Evolutionary conservation across 2,888 invertebrate species (phyloP), one percentile per base, ranked within the genome.

Genomic region (Stratiomys singularior): DNA sequence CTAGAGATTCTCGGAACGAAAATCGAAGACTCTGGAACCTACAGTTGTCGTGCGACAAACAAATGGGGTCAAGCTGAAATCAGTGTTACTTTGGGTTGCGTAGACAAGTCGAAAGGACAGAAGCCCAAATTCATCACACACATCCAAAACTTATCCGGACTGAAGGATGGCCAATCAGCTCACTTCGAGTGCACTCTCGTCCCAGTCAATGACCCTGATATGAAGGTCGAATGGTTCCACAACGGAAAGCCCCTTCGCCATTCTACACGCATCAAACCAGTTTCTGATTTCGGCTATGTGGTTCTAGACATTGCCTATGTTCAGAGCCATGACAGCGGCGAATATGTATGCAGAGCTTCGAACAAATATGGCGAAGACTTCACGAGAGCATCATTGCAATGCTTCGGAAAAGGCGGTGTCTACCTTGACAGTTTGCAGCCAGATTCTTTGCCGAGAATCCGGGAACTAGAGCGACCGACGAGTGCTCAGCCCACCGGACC

Each of bases 161-260:
- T 96, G 77, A 96, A 95, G 86, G 98, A 98, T 85, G 96, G 96
- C 1, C 96, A 97, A 86, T 93, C 96, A 0, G 96, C 96, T 80
- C 97, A 97, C 89, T 97, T 97, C 85, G 98, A 98, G 88, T 97
- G 97, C 84, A 96, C 96, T 1, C 90, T 98, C 67, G 92, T 96
- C 21, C 98, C 98, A 1, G 94, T 97, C 7, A 96, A 96, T 80
- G 98, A 98, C 87, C 97, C 97, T 1, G 92, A 95, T 60, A 92
- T 98, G 88, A 94, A 94, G 85, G 96, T 97, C 27, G 98, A 98
- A 88, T 99, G 98, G 98, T 98, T 95, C 88, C 96, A 96, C 84
- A 96, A 99, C 85, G 97, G 96, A 4, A 91, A 95, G 83, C 95
- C 96, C 0, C 88, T 99, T 81, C 91, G 95, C 78, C 95, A 96